These are phyloP conservation scores for Conchocele bisecta DNA, from an alignment of 2,888 invertebrate species.

Conservation along the genomic window DNA sequence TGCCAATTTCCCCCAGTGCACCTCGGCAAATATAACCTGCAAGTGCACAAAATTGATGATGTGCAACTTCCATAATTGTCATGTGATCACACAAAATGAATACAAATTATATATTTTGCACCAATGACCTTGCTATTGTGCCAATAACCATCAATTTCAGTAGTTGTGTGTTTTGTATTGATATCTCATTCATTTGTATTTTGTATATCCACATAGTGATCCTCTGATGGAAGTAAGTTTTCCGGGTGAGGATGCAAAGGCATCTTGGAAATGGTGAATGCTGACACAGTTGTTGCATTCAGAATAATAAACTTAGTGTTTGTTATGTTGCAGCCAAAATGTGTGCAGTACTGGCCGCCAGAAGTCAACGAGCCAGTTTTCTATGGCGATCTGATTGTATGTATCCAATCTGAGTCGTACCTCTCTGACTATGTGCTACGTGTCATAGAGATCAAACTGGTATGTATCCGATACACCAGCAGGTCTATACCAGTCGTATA, in stretches of 20 bases:
- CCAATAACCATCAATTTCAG: too few relatives aligned
- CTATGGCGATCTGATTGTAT: conserved; percentile 86
- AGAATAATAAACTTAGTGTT: too few relatives aligned
- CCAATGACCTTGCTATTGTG: too few relatives aligned
- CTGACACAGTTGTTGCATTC: neutral
- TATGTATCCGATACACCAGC: conserved; percentile 81
- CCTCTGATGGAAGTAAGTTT: too few relatives aligned
- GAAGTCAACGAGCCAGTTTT: conserved; percentile 85
- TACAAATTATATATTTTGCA: too few relatives aligned
- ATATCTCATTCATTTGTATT: neutral
- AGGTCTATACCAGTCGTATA: conserved; percentile 84
- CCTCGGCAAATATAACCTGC: too few relatives aligned
- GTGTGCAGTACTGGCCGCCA: conserved; percentile 88
- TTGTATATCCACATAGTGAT: neutral
- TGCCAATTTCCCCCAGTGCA: too few relatives aligned
- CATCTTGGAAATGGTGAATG: neutral
- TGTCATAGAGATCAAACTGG: conserved; percentile 86
- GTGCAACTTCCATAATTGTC: too few relatives aligned
- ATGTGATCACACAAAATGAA: too few relatives aligned
- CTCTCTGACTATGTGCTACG: conserved; percentile 86
- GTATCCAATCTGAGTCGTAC: conserved; percentile 78
- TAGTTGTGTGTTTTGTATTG: too few relatives aligned
- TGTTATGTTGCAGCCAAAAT: conserved; percentile 84
- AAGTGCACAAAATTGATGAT: too few relatives aligned
- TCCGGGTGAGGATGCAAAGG: neutral